phyloP scores from a whole-genome alignment of 2,888 invertebrate genomes.

The Cantharis flavilabris region DNA sequence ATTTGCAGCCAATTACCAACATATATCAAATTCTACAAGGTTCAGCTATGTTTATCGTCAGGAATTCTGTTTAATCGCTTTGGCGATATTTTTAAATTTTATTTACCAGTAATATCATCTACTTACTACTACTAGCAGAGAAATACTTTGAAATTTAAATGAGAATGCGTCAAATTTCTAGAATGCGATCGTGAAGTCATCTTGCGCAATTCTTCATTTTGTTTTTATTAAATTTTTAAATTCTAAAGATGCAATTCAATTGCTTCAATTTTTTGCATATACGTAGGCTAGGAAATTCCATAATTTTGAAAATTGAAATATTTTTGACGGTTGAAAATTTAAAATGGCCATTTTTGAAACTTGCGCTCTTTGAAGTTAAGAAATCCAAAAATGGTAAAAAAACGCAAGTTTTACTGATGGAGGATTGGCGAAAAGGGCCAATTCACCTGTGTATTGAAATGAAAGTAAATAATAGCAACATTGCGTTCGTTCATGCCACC shows the following conservation, averaged over 20 bases:
- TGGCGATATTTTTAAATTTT: background rate
- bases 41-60: background rate
- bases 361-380: background rate
- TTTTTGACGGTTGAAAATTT: background rate
- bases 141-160: background rate
- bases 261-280: no score
- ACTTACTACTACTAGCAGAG: background rate
- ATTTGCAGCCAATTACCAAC: background rate
- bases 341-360: background rate
- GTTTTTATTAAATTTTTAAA: no score
- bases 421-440: background rate
- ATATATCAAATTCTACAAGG: background rate
- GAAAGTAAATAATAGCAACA: conserved; percentile 15
- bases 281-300: no score
- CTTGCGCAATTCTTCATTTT: no score
- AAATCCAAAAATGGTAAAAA: background rate
- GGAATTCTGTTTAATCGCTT: background rate
- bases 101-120: background rate
- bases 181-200: no score
- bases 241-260: no score
- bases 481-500: background rate
- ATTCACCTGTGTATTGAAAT: background rate
- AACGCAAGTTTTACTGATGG: background rate
- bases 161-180: background rate
- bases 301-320: no score